Evolutionary conservation across 2,797 vertebrate species (phyloP).

Genomic region (Arrhamphus sclerolepis): DNA sequence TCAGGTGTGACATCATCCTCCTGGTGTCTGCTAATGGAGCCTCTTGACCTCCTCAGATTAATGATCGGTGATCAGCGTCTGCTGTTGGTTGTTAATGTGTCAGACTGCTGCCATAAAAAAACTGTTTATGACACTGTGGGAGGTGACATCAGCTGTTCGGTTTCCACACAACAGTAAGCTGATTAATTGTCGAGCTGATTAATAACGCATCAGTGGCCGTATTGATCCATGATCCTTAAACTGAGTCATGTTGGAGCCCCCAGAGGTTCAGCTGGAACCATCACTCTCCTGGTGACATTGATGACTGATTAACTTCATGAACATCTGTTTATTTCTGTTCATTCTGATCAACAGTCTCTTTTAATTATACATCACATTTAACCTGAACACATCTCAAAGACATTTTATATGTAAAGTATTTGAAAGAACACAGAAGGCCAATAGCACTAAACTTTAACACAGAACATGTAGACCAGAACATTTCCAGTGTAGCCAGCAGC

Average conservation of each 20-base stretch:
- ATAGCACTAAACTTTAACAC: too few relatives aligned
- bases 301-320: background rate
- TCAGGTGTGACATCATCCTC: background rate
- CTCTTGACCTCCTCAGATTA: background rate
- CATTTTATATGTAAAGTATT: too few relatives aligned
- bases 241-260: too few relatives aligned
- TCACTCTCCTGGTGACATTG: background rate
- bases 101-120: constrained; percentile 5
- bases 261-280: background rate
- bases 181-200: background rate
- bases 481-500: too few relatives aligned
- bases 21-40: background rate
- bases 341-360: background rate
- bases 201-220: background rate
- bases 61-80: background rate
- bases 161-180: constrained; percentile 1
- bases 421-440: too few relatives aligned
- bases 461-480: too few relatives aligned
- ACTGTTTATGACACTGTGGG: background rate
- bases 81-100: constrained; percentile 3
- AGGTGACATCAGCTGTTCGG: background rate
- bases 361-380: too few relatives aligned
- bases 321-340: too few relatives aligned
- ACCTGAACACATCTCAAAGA: background rate
- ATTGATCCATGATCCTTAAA: background rate